Percentiles rank a stretch among this genome's conserved stretches.
Evolutionary conservation across 2,797 vertebrate genomes (phyloP).

Genomic region (Ara ararauna): DNA sequence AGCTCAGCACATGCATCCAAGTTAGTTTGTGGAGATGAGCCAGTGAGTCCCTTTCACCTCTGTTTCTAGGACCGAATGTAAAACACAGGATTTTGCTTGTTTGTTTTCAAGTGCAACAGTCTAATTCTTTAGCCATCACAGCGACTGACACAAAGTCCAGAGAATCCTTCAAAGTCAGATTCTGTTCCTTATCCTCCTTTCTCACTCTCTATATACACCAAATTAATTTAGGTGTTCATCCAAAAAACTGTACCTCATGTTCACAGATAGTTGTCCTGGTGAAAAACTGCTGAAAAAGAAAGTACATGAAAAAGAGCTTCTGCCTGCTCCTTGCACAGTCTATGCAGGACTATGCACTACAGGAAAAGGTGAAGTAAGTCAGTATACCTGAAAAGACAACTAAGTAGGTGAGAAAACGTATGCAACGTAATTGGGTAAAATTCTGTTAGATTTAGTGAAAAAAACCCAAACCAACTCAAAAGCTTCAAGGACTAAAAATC

Average conservation of each 20-base stretch:
- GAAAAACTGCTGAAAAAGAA: neutral
- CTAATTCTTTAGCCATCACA: neutral
- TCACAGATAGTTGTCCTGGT: neutral
- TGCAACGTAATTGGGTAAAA: neutral
- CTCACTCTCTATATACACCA: neutral
- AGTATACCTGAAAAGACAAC: neutral
- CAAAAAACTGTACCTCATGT: neutral
- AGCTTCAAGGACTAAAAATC: neutral
- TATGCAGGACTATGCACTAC: neutral
- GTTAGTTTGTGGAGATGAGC: neutral
- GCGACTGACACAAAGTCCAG: neutral
- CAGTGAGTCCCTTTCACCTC: neutral
- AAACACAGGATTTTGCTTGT: neutral
- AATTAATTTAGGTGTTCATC: neutral
- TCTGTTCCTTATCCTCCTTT: neutral
- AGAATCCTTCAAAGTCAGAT: neutral
- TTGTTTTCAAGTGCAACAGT: neutral
- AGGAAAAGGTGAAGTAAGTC: neutral
- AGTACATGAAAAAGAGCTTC: neutral
- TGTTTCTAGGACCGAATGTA: neutral
- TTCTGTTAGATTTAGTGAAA: neutral
- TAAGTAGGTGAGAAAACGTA: neutral
- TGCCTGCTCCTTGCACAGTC: neutral
- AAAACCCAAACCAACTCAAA: neutral
- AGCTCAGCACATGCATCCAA: neutral